Evolutionary conservation across 1,140 invertebrate species (phyloP).

Genomic region (Liolophura sinensis): DNA sequence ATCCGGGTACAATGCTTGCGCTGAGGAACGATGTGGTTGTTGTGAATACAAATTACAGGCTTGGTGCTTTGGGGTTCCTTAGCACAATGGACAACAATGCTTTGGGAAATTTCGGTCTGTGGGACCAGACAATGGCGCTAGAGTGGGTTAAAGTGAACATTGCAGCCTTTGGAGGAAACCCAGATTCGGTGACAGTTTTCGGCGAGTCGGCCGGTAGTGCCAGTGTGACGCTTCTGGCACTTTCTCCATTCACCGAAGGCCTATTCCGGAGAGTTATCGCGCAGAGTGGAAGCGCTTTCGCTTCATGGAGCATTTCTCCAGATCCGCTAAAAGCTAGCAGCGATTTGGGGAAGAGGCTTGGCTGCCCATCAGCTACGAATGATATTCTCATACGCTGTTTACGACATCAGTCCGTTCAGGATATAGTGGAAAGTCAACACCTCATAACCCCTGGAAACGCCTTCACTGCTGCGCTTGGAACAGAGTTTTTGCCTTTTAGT

Average conservation of each 20-base stretch:
- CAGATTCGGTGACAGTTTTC: slow-evolving; percentile 68
- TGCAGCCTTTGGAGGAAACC: slow-evolving; percentile 73
- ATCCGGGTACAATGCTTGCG: slow-evolving; percentile 86
- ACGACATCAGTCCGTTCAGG: background rate
- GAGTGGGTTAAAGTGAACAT: slow-evolving; percentile 74
- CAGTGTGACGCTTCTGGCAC: slow-evolving; percentile 23
- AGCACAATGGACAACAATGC: slow-evolving; percentile 4
- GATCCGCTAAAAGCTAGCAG: no score
- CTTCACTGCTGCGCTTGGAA: no score
- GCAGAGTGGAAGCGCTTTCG: slow-evolving; percentile 21
- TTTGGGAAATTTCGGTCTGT: slow-evolving; percentile 70
- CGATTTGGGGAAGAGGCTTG: no score
- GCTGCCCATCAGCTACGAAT: background rate
- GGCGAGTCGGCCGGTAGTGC: slow-evolving; percentile 65
- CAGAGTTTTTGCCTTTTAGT: no score
- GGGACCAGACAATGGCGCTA: slow-evolving; percentile 73
- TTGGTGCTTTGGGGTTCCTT: slow-evolving; percentile 77
- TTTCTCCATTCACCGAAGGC: slow-evolving; percentile 27
- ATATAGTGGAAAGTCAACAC: slow-evolving; percentile 1
- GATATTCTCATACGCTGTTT: slow-evolving; percentile 12
- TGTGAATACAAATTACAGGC: slow-evolving; percentile 91
- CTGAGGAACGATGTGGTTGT: slow-evolving; percentile 90
- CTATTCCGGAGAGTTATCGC: slow-evolving; percentile 24
- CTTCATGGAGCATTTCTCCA: slow-evolving; percentile 83
- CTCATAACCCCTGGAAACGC: slow-evolving; percentile 6